Conservation (phyloP, 2,797 vertebrate species). For the Pipistrellus pipistrellus region DNA sequence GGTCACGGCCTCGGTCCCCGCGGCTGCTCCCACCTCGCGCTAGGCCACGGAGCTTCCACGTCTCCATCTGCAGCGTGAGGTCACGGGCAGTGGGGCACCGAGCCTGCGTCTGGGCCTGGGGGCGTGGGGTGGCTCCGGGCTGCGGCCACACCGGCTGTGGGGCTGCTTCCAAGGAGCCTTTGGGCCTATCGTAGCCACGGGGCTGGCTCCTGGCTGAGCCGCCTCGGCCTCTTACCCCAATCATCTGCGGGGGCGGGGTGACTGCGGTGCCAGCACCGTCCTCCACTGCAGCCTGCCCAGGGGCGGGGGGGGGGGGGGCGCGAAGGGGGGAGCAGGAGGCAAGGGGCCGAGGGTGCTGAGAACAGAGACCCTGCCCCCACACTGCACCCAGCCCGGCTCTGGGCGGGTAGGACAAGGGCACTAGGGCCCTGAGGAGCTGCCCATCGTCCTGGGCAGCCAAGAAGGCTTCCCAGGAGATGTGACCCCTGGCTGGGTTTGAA, state of each 20-base stretch:
- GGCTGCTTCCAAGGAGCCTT: background rate
- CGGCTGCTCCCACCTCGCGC: accelerated
- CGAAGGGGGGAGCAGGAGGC: no score
- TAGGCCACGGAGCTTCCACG: background rate
- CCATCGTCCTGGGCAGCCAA: background rate
- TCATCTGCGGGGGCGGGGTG: background rate
- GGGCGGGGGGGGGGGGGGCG: background rate
- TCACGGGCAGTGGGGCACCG: background rate
- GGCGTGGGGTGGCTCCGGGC: background rate
- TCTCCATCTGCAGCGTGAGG: background rate
- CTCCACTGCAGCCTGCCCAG: background rate
- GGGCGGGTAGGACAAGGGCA: background rate
- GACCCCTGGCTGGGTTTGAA: background rate
- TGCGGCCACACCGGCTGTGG: background rate
- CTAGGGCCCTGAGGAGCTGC: background rate
- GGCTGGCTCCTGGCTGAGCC: background rate
- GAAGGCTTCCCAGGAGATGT: background rate
- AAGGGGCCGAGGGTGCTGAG: no score
- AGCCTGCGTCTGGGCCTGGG: background rate
- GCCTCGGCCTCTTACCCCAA: background rate
- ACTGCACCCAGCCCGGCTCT: background rate
- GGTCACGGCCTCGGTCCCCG: accelerated
- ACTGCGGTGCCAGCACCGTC: background rate
- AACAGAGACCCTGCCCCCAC: background rate
- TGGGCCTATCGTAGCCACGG: background rate